Conservation (phyloP, 2,888 invertebrate genomes). For the Ichneumon xanthorius region DNA sequence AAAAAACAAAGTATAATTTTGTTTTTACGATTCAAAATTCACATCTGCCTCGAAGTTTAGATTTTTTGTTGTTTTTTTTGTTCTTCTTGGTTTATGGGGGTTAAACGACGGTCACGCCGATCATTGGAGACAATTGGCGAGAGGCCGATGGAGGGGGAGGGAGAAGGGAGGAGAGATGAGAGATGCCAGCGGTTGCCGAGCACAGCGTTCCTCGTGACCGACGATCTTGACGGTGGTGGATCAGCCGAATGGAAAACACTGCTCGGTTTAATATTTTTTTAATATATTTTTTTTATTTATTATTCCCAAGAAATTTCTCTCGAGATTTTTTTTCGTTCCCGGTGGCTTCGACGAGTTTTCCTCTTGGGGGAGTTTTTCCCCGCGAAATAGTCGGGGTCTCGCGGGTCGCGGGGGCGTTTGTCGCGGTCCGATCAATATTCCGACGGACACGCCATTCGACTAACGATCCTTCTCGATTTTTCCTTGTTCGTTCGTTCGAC, state of each 20-base stretch:
- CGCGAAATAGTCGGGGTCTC: slow-evolving; percentile 20
- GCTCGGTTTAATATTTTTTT: neutral
- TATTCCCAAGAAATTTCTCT: neutral
- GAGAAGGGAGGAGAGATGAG: slow-evolving; percentile 2
- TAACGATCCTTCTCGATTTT: slow-evolving; percentile 56
- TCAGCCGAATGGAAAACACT: neutral
- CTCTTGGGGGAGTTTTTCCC: neutral
- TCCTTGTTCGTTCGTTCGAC: slow-evolving; percentile 1
- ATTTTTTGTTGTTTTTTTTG: neutral
- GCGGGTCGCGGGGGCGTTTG: slow-evolving; percentile 38
- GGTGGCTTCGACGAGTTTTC: slow-evolving; percentile 1
- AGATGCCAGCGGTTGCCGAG: slow-evolving; percentile 29
- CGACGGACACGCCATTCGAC: slow-evolving; percentile 68
- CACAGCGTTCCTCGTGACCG: slow-evolving; percentile 37
- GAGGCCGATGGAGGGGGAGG: neutral
- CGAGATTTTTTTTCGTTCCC: neutral
- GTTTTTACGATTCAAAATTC: slow-evolving; percentile 1
- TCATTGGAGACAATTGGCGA: slow-evolving; percentile 43
- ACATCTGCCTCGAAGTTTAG: neutral
- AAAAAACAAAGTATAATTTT: too few relatives aligned
- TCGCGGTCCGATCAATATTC: slow-evolving; percentile 69
- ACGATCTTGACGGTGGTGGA: neutral
- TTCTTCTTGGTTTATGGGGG: slow-evolving; percentile 35
- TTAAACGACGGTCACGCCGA: slow-evolving; percentile 54
- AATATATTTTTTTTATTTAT: neutral